These are phyloP conservation scores for Vesta saturnalis DNA, from an alignment of 2,888 invertebrate species.

Conservation along the genomic window DNA sequence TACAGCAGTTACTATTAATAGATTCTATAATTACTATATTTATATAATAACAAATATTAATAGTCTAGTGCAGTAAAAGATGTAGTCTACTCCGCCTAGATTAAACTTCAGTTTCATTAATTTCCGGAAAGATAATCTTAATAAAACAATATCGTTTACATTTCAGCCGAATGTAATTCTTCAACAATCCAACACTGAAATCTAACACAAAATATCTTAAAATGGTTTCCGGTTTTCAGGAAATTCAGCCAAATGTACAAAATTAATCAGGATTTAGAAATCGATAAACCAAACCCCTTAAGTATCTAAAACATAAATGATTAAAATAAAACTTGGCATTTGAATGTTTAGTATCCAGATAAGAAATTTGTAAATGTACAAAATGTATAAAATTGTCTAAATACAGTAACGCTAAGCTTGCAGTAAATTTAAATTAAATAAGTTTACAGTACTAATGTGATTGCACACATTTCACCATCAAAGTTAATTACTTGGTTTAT, in stretches of 20 bases:
- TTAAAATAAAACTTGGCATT: neutral
- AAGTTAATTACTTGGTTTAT: constrained; percentile 33
- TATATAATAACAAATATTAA: no score
- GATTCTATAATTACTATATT: no score
- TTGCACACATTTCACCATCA: constrained; percentile 27
- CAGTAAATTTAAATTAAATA: constrained; percentile 34
- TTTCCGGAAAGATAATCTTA: neutral
- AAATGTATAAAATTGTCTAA: constrained; percentile 10
- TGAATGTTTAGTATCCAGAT: neutral
- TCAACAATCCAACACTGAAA: neutral
- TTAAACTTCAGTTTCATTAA: neutral
- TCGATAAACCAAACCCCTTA: no score
- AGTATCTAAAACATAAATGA: no score
- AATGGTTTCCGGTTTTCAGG: neutral
- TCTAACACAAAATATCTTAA: neutral
- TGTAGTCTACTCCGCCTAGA: neutral
- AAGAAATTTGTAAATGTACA: neutral
- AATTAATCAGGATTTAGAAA: no score
- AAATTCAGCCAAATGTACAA: no score
- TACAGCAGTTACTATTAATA: no score
- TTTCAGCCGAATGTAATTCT: neutral
- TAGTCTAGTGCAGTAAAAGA: no score
- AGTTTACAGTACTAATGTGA: constrained; percentile 30
- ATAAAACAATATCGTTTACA: neutral
- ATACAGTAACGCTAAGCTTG: constrained; percentile 11